Percentiles rank a stretch among this genome's conserved stretches.
Evolutionary conservation across 2,888 invertebrate species (phyloP).

Genomic region (Diplolepis rosae): DNA sequence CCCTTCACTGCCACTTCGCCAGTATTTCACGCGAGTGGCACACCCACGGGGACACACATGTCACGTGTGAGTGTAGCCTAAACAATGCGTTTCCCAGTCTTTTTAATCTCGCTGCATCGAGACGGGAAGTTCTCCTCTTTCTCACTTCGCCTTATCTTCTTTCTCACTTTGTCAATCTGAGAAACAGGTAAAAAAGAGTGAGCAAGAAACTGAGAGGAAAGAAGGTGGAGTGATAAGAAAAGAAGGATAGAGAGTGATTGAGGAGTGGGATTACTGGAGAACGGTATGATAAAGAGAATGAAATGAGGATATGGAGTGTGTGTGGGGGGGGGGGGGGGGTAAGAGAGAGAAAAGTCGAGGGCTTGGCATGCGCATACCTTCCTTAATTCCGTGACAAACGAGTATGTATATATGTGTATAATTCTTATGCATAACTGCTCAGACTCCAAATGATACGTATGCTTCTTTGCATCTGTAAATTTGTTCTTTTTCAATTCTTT

Average conservation of each 20-base stretch:
- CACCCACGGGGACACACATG: conserved; percentile 52
- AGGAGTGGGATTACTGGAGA: conserved; percentile 7
- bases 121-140: conserved; percentile 46
- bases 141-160: conserved; percentile 42
- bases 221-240: conserved; percentile 24
- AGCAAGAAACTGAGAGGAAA: background rate
- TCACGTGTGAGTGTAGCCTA: conserved; percentile 52
- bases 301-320: conserved; percentile 26
- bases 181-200: conserved; percentile 1
- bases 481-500: background rate
- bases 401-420: conserved; percentile 13
- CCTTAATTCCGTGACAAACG: conserved; percentile 35
- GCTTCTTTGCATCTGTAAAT: conserved; percentile 9
- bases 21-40: conserved; percentile 60
- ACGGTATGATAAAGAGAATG: background rate
- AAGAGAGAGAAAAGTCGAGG: conserved; percentile 36
- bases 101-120: conserved; percentile 51
- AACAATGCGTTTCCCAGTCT: conserved; percentile 64
- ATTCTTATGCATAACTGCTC: conserved; percentile 28
- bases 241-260: conserved; percentile 8
- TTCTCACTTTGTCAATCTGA: conserved; percentile 33
- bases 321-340: conserved; percentile 8
- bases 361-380: conserved; percentile 47
- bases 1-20: conserved; percentile 46
- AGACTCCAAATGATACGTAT: conserved; percentile 5